Evolutionary conservation across 1,140 invertebrate genomes (phyloP), one percentile per base, ranked within the genome.

Genomic region (Sipha flava): DNA sequence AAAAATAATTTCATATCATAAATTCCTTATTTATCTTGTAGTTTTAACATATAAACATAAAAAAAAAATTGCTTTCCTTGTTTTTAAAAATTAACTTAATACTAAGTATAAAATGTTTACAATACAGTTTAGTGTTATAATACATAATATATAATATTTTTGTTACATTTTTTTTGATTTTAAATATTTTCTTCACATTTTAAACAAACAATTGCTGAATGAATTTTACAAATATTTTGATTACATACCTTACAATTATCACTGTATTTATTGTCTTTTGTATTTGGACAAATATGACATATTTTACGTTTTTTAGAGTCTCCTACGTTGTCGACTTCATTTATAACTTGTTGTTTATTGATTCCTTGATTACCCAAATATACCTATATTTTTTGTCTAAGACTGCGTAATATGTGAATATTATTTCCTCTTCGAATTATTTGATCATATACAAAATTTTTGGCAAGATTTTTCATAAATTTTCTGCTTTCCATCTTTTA

Each of bases 1-100:
- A 79, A 81, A 81, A 66, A 70, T 43, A 43, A 57, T 54, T 77
- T 34, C 16, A 57, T 59, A 37, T 34, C 49, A 59, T 79, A 54
- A 6, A 80, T 40, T 80, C 40, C n/a, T 40, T 37, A 18, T 40
- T 10, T 37, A 64, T 64, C 21, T 62, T n/a, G 34, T 62, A 2
- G 18, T 34, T 62, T 26, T 62, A 9, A 62, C 31, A 62, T 59
- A 57, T 57, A 29, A 57, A 52, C 10, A 52, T 9, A 21, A 57
- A 57, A 57, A 57, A 57, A 4, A 29, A 26, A 18, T 59, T 31
- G 21, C 21, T 54, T 54, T 54, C 2, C 1, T 59, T 34, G 1
- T 31, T 59, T 59, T n/a, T 59, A 6, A 40, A 6, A 3, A 31
- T 7, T 16, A 34, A 34, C 14, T 59, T 59, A 2, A 59, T n/a